phyloP scores from a whole-genome alignment of 2,113 vertebrate genomes.

The Rhinolophus sinicus region DNA sequence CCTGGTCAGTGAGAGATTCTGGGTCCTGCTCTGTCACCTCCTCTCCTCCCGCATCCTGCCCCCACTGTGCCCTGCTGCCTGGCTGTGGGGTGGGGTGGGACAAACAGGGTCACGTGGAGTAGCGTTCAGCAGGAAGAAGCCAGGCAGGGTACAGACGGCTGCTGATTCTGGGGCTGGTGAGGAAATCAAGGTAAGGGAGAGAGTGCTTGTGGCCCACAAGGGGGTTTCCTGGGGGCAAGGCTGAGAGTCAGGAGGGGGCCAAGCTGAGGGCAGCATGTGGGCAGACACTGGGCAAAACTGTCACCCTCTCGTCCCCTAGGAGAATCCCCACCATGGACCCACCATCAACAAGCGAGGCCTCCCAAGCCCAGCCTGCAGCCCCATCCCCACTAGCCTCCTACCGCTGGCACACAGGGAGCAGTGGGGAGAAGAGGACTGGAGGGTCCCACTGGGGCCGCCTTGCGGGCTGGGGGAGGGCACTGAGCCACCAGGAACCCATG shows the following conservation, averaged over 20 bases:
- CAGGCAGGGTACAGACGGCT: conserved; percentile 44
- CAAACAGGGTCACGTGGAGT: conserved; percentile 76
- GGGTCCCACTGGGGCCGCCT: conserved; percentile 86
- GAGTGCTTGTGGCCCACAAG: neutral
- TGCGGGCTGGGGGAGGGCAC: conserved; percentile 87
- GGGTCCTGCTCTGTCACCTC: neutral
- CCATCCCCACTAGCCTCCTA: conserved; percentile 68
- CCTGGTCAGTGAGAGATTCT: neutral
- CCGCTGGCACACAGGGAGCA: conserved; percentile 82
- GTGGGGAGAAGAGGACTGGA: conserved; percentile 56
- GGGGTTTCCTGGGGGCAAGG: neutral
- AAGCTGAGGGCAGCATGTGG: neutral
- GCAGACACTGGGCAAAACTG: neutral
- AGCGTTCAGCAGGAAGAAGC: conserved; percentile 69
- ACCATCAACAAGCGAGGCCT: neutral
- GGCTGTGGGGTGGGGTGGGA: conserved; percentile 41
- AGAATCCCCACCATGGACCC: conserved; percentile 55
- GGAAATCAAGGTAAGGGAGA: conserved; percentile 72
- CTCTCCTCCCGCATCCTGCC: conserved; percentile 53
- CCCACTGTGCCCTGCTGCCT: conserved; percentile 48
- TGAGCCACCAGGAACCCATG: conserved; percentile 79
- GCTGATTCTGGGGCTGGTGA: conserved; percentile 54
- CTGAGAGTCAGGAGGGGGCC: neutral
- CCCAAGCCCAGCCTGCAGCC: neutral
- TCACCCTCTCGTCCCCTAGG: neutral